Evolutionary conservation across 2,113 vertebrate species (phyloP).

Genomic region (Bufo gargarizans): DNA sequence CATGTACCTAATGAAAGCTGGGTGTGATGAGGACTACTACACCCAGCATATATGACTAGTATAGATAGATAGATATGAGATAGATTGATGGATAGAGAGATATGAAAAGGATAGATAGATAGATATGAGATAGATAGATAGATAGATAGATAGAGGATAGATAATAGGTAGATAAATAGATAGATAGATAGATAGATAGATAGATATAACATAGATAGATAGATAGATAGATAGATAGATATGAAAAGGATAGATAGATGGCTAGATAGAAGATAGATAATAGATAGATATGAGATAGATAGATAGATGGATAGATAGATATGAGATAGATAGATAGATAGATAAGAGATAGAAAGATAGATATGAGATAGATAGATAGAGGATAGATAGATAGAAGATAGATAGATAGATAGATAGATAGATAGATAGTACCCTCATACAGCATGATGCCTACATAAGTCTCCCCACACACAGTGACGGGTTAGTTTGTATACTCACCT

Average conservation of each 20-base stretch:
- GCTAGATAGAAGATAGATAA: not conserved
- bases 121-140: not conserved
- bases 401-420: not conserved
- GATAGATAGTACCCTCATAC: not conserved
- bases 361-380: not conserved
- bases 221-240: not conserved
- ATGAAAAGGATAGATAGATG: not conserved
- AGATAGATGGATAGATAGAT: not conserved
- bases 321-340: not conserved
- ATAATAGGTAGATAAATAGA: constrained; percentile 5
- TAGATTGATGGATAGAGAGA: not conserved
- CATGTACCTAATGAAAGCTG: not conserved
- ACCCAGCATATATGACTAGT: not conserved
- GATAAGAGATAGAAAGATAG: not conserved
- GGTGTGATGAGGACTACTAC: not conserved
- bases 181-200: not conserved
- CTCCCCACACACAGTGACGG: too few species aligned
- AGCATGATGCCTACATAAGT: too few species aligned
- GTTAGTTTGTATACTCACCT: too few species aligned
- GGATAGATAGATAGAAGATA: not conserved
- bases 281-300: not conserved
- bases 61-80: not conserved
- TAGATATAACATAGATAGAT: not conserved
- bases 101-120: not conserved
- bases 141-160: not conserved